Conservation (phyloP, 2,888 invertebrate genomes). For the Maniola hyperantus region DNA sequence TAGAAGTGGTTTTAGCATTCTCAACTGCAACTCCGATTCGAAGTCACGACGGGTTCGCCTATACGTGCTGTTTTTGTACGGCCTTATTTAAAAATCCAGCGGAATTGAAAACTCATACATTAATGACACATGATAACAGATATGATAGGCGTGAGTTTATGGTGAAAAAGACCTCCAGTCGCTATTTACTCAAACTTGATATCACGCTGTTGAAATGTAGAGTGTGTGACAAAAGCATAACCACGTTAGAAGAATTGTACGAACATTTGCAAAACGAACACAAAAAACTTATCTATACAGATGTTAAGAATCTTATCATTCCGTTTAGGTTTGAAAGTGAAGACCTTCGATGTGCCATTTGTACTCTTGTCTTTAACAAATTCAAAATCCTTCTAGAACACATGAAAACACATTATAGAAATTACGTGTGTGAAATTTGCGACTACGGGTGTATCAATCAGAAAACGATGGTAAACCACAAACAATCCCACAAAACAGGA, state of each 20-base stretch:
- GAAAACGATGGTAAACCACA: slow-evolving; percentile 38
- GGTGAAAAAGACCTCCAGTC: not conserved
- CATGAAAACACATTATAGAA: slow-evolving; percentile 56
- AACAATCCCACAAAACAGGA: slow-evolving; percentile 46
- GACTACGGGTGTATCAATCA: slow-evolving; percentile 50
- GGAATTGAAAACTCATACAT: slow-evolving; percentile 13
- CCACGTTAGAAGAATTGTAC: slow-evolving; percentile 6
- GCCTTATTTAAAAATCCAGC: not conserved
- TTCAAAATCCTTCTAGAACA: slow-evolving; percentile 48
- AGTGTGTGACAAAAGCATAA: not conserved
- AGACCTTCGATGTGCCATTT: slow-evolving; percentile 40
- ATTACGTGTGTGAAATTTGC: slow-evolving; percentile 51
- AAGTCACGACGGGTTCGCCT: slow-evolving; percentile 9
- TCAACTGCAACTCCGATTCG: slow-evolving; percentile 6
- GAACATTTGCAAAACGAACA: slow-evolving; percentile 15
- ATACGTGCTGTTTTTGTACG: slow-evolving; percentile 18
- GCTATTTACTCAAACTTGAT: slow-evolving; percentile 24
- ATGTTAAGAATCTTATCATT: slow-evolving; percentile 3
- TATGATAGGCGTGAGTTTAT: not conserved
- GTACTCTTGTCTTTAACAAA: slow-evolving; percentile 38
- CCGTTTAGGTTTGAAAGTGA: slow-evolving; percentile 52
- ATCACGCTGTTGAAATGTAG: slow-evolving; percentile 14
- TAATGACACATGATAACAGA: not conserved
- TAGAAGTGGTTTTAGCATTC: not conserved
- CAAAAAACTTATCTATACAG: slow-evolving; percentile 1